Evolutionary conservation across 2,888 invertebrate species (phyloP), one percentile per base, ranked within the genome.

Genomic region (Meiosimyza platycephala): DNA sequence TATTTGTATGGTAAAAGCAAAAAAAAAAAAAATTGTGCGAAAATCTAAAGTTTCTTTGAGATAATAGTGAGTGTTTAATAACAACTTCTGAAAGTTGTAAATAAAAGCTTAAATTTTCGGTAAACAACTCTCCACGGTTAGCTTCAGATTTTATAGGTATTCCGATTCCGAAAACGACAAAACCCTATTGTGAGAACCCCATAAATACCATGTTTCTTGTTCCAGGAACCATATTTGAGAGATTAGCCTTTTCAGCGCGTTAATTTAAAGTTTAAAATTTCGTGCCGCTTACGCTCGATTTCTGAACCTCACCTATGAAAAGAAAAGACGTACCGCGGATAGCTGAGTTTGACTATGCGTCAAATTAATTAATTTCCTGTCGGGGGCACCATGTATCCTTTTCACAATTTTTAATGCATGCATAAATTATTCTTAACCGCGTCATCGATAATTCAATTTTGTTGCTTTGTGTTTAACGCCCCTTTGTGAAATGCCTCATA

Each of bases 401-500:
- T 22, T 6, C 54, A 54, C 12, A 40, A n/a, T 63, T 62, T 60
- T 40, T 9, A n/a, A 54, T 40, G 70, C 70, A 63, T 62, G 54
- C 64, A 71, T 57, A 63, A 72, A 68, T 68, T 72, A 72, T 72
- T 52, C 71, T 55, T 63, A 54, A 6, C 33, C 51, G 33, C 79
- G 77, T 72, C 78, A 78, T 83, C 83, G 82, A 82, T 82, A 82
- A 82, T 82, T 82, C 82, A 82, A 82, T 82, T 83, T 80, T 79
- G 79, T n/a, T 81, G 80, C 79, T 81, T 82, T 82, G 82, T 83
- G 83, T 62, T 82, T 78, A 80, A 78, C 75, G 6, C 18, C 63
- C 64, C n/a, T 13, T 16, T 13, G 28, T n/a, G 28, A 9, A 1
- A 13, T 3, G 28, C 57, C 54, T 16, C 55, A 55, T 18, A 48